These are phyloP conservation scores for Orthosia gothica DNA, from an alignment of 2,888 invertebrate species.

Conservation along the genomic window DNA sequence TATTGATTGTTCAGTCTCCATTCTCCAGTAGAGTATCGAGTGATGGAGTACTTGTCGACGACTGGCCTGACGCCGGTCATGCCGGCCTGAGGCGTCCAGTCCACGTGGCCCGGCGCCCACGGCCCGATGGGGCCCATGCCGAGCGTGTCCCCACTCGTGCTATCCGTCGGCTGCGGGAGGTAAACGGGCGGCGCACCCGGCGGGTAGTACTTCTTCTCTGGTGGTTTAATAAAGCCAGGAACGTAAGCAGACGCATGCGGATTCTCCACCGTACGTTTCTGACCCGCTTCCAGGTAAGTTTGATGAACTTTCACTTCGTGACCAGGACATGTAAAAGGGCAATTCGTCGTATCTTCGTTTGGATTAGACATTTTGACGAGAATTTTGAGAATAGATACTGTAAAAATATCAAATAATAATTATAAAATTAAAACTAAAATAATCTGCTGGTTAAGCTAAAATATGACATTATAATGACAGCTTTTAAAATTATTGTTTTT, in stretches of 20 bases:
- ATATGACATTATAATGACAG: constrained; percentile 25
- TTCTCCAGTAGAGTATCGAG: constrained; percentile 94
- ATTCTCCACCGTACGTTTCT: constrained; percentile 56
- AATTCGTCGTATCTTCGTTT: constrained; percentile 74
- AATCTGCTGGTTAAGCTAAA: constrained; percentile 24
- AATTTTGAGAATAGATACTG: constrained; percentile 72
- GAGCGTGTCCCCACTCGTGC: constrained; percentile 85
- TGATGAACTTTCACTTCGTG: not conserved
- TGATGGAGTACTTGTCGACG: constrained; percentile 95
- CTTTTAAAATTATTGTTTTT: not conserved
- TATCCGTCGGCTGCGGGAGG: constrained; percentile 85
- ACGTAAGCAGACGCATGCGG: constrained; percentile 75
- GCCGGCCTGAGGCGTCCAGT: constrained; percentile 94
- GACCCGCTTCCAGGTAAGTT: constrained; percentile 67
- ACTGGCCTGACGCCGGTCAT: constrained; percentile 95
- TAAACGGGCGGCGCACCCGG: constrained; percentile 84
- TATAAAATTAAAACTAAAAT: constrained; percentile 43
- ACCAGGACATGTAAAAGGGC: constrained; percentile 82
- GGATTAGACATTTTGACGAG: constrained; percentile 58
- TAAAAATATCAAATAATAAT: constrained; percentile 47
- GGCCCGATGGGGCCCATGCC: constrained; percentile 91
- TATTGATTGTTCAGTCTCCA: constrained; percentile 93
- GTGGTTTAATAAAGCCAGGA: constrained; percentile 82
- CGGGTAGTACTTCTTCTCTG: constrained; percentile 78
- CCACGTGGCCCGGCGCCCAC: constrained; percentile 95